These are phyloP conservation scores for Phania funesta DNA, from an alignment of 2,888 invertebrate species.

Conservation along the genomic window DNA sequence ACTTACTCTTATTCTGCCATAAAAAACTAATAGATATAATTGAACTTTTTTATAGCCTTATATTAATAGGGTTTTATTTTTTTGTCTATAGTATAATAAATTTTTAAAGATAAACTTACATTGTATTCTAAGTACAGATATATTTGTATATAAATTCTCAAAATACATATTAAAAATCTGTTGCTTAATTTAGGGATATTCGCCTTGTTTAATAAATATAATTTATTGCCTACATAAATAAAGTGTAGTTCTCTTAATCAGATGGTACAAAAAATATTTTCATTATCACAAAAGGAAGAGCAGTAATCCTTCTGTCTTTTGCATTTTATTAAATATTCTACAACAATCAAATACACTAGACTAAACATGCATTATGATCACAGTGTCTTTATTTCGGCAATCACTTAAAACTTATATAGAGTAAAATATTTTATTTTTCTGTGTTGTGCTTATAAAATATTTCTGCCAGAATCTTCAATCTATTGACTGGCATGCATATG, in stretches of 20 bases:
- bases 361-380: constrained; percentile 71
- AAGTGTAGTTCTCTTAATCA: not conserved
- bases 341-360: constrained; percentile 29
- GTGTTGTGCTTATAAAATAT: no score
- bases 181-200: not conserved
- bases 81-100: not conserved
- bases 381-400: constrained; percentile 77
- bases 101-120: constrained; percentile 25
- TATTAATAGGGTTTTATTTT: constrained; percentile 32
- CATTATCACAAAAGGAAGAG: not conserved
- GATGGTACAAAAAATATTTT: not conserved
- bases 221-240: not conserved
- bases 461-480: no score
- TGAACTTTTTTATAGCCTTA: not conserved
- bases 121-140: constrained; percentile 53
- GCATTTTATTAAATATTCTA: not conserved
- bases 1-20: no score
- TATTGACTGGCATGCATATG: no score
- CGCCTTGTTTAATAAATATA: not conserved
- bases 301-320: not conserved
- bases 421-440: not conserved
- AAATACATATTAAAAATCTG: constrained; percentile 23
- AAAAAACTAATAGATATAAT: not conserved
- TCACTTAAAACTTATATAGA: constrained; percentile 44
- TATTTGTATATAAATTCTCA: constrained; percentile 24